phyloP scores from a whole-genome alignment of 30 jellyfish, hydroid and myxozoan species.

The Aurelia coerulea region DNA sequence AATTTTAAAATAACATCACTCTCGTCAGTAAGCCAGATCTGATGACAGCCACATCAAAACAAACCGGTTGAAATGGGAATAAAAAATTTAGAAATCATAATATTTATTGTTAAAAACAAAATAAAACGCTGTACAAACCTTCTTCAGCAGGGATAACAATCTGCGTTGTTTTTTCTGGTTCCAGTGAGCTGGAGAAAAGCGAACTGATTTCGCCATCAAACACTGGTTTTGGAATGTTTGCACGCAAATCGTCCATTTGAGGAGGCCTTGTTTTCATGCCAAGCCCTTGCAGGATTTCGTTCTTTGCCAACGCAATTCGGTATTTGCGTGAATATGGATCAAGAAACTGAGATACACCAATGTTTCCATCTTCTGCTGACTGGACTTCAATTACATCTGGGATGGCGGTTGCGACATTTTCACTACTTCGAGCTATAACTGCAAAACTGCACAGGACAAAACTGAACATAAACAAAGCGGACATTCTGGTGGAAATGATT shows the following conservation, averaged over 20 bases:
- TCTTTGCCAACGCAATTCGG: slow-evolving; percentile 57
- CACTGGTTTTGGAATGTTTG: slow-evolving; percentile 70
- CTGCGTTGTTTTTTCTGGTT: slow-evolving; percentile 53
- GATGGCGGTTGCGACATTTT: background rate
- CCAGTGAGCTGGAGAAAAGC: slow-evolving; percentile 24
- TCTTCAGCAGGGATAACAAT: slow-evolving; percentile 65
- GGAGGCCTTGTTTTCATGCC: slow-evolving; percentile 69
- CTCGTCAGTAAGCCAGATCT: too few relatives aligned
- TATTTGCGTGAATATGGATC: slow-evolving; percentile 23
- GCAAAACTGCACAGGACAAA: slow-evolving; percentile 1
- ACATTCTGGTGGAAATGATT: background rate
- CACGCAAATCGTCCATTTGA: slow-evolving; percentile 40
- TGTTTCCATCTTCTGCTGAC: background rate
- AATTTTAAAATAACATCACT: too few relatives aligned
- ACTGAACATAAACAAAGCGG: background rate
- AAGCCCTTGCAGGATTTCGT: slow-evolving; percentile 52
- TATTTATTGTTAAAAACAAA: background rate
- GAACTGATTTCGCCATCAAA: slow-evolving; percentile 65
- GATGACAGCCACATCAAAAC: too few relatives aligned
- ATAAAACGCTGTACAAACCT: slow-evolving; percentile 33
- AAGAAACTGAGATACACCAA: background rate
- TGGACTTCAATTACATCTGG: background rate
- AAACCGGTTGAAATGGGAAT: too few relatives aligned
- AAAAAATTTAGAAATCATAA: background rate
- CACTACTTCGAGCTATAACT: background rate